Conservation (phyloP, 92 coral and sea anemone species). For the Palythoa heliodiscus region DNA sequence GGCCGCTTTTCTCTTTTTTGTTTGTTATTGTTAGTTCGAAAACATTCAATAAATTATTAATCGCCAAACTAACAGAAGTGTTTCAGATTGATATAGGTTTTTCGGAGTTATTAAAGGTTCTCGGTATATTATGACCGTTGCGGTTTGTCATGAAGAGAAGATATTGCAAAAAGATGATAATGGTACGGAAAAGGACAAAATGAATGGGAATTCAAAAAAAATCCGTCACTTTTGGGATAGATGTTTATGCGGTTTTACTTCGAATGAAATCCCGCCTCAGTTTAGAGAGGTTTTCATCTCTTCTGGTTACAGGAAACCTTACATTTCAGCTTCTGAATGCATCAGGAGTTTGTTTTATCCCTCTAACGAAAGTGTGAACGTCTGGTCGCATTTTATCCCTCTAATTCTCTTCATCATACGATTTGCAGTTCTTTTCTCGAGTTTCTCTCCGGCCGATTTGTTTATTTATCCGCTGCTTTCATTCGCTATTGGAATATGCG, state of each 20-base stretch:
- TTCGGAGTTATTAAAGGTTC: not conserved
- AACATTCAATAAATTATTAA: not conserved
- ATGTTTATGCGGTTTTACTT: constrained; percentile 47
- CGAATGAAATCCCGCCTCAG: constrained; percentile 91
- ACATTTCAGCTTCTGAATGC: constrained; percentile 84
- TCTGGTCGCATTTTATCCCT: constrained; percentile 97
- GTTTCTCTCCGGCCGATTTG: constrained; percentile 62
- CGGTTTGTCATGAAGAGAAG: not conserved
- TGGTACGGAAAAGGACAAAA: not conserved
- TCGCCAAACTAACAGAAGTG: not conserved
- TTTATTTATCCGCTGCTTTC: constrained; percentile 83
- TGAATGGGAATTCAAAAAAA: not conserved
- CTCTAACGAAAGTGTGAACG: constrained; percentile 85
- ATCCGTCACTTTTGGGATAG: constrained; percentile 23
- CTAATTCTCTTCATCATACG: constrained; percentile 75
- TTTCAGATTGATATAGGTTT: not conserved
- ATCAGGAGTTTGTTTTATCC: constrained; percentile 79
- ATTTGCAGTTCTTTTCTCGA: constrained; percentile 63
- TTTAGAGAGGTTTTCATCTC: constrained; percentile 87
- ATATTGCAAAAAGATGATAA: not conserved
- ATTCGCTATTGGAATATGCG: constrained; percentile 92
- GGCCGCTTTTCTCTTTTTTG: not conserved
- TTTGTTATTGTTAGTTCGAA: not conserved
- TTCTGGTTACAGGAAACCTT: constrained; percentile 91
- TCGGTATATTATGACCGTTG: not conserved